Conservation (phyloP, 1,140 invertebrate genomes). For the Thrips palmi region DNA sequence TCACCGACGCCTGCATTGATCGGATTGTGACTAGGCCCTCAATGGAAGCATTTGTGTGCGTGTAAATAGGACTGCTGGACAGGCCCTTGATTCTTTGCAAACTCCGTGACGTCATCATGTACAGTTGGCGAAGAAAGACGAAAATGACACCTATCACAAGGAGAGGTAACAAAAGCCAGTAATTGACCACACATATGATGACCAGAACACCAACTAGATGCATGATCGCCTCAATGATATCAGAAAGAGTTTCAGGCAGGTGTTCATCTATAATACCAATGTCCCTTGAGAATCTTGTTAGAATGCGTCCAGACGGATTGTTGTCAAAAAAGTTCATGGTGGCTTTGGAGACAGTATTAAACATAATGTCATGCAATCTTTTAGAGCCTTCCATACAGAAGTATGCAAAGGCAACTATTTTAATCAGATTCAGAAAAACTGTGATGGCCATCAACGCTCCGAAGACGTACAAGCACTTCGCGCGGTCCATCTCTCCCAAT, state of each 20-base stretch:
- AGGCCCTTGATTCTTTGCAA: slow-evolving; percentile 71
- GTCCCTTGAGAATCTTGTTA: slow-evolving; percentile 62
- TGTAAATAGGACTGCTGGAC: slow-evolving; percentile 62
- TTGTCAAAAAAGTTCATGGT: slow-evolving; percentile 80
- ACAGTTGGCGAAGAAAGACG: slow-evolving; percentile 52
- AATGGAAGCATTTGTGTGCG: slow-evolving; percentile 72
- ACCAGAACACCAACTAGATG: slow-evolving; percentile 9
- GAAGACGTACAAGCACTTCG: too few relatives aligned
- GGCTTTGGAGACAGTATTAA: slow-evolving; percentile 54
- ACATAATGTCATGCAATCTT: slow-evolving; percentile 68
- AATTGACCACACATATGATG: slow-evolving; percentile 33
- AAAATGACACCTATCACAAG: slow-evolving; percentile 47
- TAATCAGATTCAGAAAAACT: slow-evolving; percentile 33
- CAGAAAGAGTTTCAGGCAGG: slow-evolving; percentile 56
- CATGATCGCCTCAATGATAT: too few relatives aligned
- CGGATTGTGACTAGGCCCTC: slow-evolving; percentile 77
- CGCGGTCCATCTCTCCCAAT: too few relatives aligned
- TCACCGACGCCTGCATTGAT: slow-evolving; percentile 57
- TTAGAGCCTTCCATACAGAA: slow-evolving; percentile 64
- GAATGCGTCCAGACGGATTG: slow-evolving; percentile 53
- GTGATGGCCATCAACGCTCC: too few relatives aligned
- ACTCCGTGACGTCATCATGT: slow-evolving; percentile 62
- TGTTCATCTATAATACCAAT: slow-evolving; percentile 70
- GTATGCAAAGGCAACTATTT: slow-evolving; percentile 54
- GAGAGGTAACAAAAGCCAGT: slow-evolving; percentile 52